Evolutionary conservation across 1,140 invertebrate genomes (phyloP), one percentile per base, ranked within the genome.

Genomic region (Achatina immaculata): DNA sequence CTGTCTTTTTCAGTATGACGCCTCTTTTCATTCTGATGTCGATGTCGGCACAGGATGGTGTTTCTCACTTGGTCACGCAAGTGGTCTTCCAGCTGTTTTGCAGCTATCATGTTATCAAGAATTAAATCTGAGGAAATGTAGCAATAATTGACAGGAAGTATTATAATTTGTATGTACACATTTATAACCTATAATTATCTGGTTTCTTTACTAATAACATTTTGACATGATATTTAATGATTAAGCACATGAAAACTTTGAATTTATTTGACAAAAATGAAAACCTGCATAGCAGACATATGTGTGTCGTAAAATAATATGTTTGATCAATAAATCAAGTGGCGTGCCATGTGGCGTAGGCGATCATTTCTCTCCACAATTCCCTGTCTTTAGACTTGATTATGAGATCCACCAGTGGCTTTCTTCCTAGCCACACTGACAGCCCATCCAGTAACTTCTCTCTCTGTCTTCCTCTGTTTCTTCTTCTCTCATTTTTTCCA

Each of bases 61-160:
- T 99, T 97, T 88, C 95, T 94, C 7, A 96, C 94, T 91, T 94
- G 95, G 66, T 97, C 97, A 86, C 95, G 94, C 66, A 94, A 93
- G 34, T 95, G 95, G 40, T 94, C 91, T 36, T 94, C 93, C 69
- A 99, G 90, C 51, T 94, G 93, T 66, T 95, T 95, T 81, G 94
- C 93, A 85, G 95, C 95, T 69, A 98, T 94, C 95, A 99, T 95
- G 88, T 96, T 96, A 88, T 99, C 97, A 83, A 99, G 92, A 19
- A 98, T 94, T 72, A 97, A 93, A 91, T 99, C 98, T 93, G 81
- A 77, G 89, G 84, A 9, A 55, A 36, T n/a, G n/a, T n/a, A n/a
- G n/a, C n/a, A n/a, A 51, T 51, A 51, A 51, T 51, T 11, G 11
- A 51, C 24, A 51, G 48, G 48, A 14, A 14, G 11, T 51, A 14